These are phyloP conservation scores for Cecidostiba fungosa DNA, from an alignment of 2,888 invertebrate species.

Conservation along the genomic window DNA sequence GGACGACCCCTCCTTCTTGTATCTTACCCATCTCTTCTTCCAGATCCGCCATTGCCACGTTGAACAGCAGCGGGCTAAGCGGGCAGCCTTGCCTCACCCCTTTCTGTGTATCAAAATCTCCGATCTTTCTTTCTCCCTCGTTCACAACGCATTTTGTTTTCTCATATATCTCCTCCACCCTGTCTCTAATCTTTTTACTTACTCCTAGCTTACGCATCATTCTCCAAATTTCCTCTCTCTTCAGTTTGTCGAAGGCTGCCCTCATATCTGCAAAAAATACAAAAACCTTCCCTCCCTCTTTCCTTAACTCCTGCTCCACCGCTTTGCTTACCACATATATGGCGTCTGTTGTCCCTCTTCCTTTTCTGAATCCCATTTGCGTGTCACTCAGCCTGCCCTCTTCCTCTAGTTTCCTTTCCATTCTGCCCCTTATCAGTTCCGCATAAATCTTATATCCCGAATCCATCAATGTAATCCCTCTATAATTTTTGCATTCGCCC, in stretches of 20 bases:
- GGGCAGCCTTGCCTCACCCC: slow-evolving; percentile 65
- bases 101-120: background rate
- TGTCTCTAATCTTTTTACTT: background rate
- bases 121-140: background rate
- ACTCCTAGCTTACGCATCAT: background rate
- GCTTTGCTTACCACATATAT: background rate
- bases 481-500: slow-evolving; percentile 46
- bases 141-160: background rate
- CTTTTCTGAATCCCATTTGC: slow-evolving; percentile 3
- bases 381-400: background rate
- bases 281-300: background rate
- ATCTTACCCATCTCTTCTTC: slow-evolving; percentile 44
- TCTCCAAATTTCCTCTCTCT: background rate
- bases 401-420: slow-evolving; percentile 1
- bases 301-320: slow-evolving; percentile 22
- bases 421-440: slow-evolving; percentile 30
- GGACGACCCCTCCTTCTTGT: background rate
- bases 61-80: slow-evolving; percentile 60
- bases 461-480: slow-evolving; percentile 50
- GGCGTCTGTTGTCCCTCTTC: background rate
- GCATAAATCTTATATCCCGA: slow-evolving; percentile 46
- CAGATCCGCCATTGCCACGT: slow-evolving; percentile 56
- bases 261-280: slow-evolving; percentile 28
- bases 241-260: slow-evolving; percentile 26
- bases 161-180: background rate